phyloP scores from a whole-genome alignment of 2,113 vertebrate species.

The Heloderma charlesbogerti region DNA sequence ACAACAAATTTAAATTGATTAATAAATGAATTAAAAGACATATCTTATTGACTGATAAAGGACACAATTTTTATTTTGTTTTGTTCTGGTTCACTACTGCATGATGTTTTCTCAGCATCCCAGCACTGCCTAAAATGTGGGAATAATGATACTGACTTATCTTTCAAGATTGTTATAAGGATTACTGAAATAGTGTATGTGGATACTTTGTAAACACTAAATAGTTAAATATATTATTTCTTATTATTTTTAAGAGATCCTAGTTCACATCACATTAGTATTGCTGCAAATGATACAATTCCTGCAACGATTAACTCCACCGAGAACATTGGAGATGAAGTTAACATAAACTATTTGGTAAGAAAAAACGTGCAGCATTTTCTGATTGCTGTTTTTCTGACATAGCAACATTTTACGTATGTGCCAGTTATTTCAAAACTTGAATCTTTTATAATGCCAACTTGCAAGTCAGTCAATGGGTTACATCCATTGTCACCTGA shows the following conservation, averaged over 20 bases:
- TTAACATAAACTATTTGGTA: conserved; percentile 90
- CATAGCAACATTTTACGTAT: not conserved
- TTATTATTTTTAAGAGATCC: conserved; percentile 30
- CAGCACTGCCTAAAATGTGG: not conserved
- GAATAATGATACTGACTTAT: not conserved
- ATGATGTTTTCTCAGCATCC: not conserved
- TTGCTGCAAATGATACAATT: conserved; percentile 85
- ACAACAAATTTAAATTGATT: not conserved
- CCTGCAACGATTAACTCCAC: conserved; percentile 83
- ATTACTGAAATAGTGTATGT: not conserved
- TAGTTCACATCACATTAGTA: conserved; percentile 80
- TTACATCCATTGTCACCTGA: not conserved
- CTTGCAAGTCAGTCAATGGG: not conserved
- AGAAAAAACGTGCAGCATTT: conserved; percentile 61
- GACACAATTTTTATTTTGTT: not conserved
- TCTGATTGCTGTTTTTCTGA: not conserved
- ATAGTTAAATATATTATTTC: not conserved
- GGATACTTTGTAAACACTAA: not conserved
- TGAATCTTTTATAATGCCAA: not conserved
- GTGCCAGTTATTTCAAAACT: not conserved
- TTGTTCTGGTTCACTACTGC: not conserved
- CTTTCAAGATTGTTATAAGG: not conserved
- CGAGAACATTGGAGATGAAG: conserved; percentile 86
- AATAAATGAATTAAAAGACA: not conserved
- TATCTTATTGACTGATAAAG: not conserved